Base-by-base conservation (phyloP, 2,888 invertebrate genomes). In the Drosophila mulleri region DNA sequence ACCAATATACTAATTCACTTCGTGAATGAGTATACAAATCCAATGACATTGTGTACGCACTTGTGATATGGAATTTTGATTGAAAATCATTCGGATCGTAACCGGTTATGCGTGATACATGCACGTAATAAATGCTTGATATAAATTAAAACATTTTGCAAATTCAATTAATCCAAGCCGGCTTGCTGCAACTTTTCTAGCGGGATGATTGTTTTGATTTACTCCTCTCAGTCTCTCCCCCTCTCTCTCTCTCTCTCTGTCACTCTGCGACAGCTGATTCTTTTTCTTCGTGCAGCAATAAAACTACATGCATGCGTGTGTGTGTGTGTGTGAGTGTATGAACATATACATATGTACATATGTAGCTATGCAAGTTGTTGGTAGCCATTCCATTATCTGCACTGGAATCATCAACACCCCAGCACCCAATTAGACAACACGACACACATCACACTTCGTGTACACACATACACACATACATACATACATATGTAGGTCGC, bases 401-500 rank as follows among this genome's bases (percentile, higher is more conserved):
- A 45, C 47, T 64, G 18, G 59, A 75, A 75, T 80, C 83, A 70
- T 37, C 67, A 56, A 66, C 74, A 76, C 74, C 60, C 56, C 47
- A 47, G 32, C 32, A 32, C 37, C 16, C 37, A 39, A 50, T 18
- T 4, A 12, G 48, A 32, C 48, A 50, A 32, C 69, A 29, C 29
- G 56, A 32, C 69, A 29, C 29, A 59, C 42, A 42, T 65, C 67
- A 73, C 76, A 76, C 62, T 59, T 68, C 14, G 44, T 48, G 59
- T 54, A 67, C 70, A 67, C 32, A 29, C 29, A 29, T 1, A 26
- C 26, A 26, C 4, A 26, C 26, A 26, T 26, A 26, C 26, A 26
- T 5, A 29, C 29, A 29, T 29, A 6, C 6, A 6, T 29, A 78
- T 75, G 69, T 71, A 69, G 85, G 68, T 85, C 75, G 88, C 72